Evolutionary conservation across 1,140 invertebrate genomes (phyloP), one percentile per base, ranked within the genome.

Genomic region (Babylonia areolata): DNA sequence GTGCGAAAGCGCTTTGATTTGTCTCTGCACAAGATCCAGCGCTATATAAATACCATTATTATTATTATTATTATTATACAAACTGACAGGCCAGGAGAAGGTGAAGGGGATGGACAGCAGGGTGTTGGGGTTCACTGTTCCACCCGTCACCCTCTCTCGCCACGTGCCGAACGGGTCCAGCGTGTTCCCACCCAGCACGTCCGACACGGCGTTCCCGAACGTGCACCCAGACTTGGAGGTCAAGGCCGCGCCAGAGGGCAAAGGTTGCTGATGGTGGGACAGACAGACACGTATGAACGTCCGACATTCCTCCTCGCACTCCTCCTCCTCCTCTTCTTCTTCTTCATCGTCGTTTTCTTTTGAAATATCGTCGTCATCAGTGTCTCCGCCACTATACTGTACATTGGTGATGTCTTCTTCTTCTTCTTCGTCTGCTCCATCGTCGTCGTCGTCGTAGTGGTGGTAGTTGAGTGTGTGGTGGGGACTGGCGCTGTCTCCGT

Each of bases 71-170:
- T n/a, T n/a, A n/a, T n/a, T n/a, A n/a, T n/a, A n/a, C 0, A 28
- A 64, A 90, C 90, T 89, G 77, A 90, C 90, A 75, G 90, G 88
- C 88, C 90, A 90, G 9, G 85, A 86, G 77, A 89, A 90, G 2
- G 85, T 81, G 73, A 90, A 88, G 37, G 86, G 86, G 46, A 89
- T 81, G 20, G 46, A 46, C 37, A 90, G 79, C 15, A 85, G 78
- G 46, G 87, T 31, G 78, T 86, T 12, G 12, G 73, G 54, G 42
- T 80, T 58, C 39, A 75, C 33, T 11, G 31, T 35, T 51, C 40
- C 69, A 3, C 81, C 84, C 9, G 35, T 39, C 1, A 46, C 31
- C 33, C 33, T 78, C 64, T 86, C 81, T 15, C 71, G 42, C 77
- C 87, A 84, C 64, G 82, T 84, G 64, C 82, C 82, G 40, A 84